These are phyloP conservation scores for Poeciliopsis presidionis DNA, from an alignment of 2,797 vertebrate species.

Conservation along the genomic window DNA sequence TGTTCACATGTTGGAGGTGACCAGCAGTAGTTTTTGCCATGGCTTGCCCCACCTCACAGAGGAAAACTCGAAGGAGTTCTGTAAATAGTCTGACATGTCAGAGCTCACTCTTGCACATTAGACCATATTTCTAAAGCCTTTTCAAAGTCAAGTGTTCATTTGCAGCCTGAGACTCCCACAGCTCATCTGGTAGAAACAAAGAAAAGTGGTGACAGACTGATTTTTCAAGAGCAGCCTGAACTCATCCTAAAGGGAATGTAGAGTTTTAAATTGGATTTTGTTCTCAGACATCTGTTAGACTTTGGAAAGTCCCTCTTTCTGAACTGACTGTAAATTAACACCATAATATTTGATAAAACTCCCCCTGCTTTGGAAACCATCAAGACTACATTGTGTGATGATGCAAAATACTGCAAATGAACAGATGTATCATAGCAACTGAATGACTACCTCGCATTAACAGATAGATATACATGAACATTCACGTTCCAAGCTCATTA, in stretches of 20 bases:
- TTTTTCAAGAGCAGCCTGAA: conserved; percentile 29
- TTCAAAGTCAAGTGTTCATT: conserved; percentile 38
- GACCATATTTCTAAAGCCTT: conserved; percentile 21
- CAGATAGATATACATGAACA: not conserved
- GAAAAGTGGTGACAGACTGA: conserved; percentile 36
- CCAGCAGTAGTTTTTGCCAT: not conserved
- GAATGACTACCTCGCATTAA: not conserved
- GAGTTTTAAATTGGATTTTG: conserved; percentile 27
- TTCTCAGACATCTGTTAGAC: not conserved
- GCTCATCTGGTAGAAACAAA: conserved; percentile 46
- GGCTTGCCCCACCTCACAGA: not conserved
- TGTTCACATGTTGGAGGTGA: conserved; percentile 14
- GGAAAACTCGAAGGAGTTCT: conserved; percentile 11
- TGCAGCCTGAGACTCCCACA: conserved; percentile 31
- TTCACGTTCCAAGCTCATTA: not conserved
- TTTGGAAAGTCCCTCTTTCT: conserved; percentile 7
- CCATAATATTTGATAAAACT: conserved; percentile 9
- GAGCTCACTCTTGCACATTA: conserved; percentile 36
- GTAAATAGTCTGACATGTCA: conserved; percentile 13
- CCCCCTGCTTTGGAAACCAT: not conserved
- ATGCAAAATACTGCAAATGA: not conserved
- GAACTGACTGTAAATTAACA: conserved; percentile 25
- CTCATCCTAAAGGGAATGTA: conserved; percentile 15
- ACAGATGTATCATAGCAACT: not conserved
- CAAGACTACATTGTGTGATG: not conserved